Evolutionary conservation across 2,888 invertebrate genomes (phyloP), one percentile per base, ranked within the genome.

Genomic region (Acanthosoma haemorrhoidale): DNA sequence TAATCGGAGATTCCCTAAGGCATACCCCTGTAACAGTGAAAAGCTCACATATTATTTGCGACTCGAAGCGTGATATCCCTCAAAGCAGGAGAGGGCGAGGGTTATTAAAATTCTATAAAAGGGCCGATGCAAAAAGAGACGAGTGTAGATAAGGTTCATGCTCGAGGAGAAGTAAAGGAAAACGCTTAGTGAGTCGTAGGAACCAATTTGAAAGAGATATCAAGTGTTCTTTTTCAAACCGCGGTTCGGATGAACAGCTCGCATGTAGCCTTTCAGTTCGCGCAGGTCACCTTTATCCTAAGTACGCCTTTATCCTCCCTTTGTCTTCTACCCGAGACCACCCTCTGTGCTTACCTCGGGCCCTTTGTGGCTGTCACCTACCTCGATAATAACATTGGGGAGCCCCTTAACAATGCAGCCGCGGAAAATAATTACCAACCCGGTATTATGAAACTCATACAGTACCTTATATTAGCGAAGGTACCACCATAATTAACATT

Each of bases 61-160:
- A n/a, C n/a, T n/a, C n/a, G n/a, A n/a, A n/a, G n/a, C n/a, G n/a
- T n/a, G n/a, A n/a, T n/a, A n/a, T n/a, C n/a, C n/a, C n/a, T n/a
- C n/a, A n/a, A n/a, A n/a, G n/a, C n/a, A n/a, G n/a, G n/a, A n/a
- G 41, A 8, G 43, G 2, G 51, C 5, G 25, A n/a, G 8, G 51
- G 51, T 25, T 51, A 51, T 51, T 51, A 51, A 51, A 51, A 51
- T 51, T 51, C 51, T 51, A 51, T 51, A 51, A 51, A 51, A 51
- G 25, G 51, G 51, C n/a, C 3, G 51, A n/a, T 21, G 51, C 38
- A 18, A 32, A 32, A 60, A 32, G 31, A 9, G 8, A 9, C 58
- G 29, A 41, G 60, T 43, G 18, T 31, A 61, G 61, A 61, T 61
- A 61, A 61, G 61, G 36, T 59, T 59, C 59, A 59, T 59, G 61